Conservation (phyloP, 1,140 invertebrate species). For the Papilio glaucus region DNA sequence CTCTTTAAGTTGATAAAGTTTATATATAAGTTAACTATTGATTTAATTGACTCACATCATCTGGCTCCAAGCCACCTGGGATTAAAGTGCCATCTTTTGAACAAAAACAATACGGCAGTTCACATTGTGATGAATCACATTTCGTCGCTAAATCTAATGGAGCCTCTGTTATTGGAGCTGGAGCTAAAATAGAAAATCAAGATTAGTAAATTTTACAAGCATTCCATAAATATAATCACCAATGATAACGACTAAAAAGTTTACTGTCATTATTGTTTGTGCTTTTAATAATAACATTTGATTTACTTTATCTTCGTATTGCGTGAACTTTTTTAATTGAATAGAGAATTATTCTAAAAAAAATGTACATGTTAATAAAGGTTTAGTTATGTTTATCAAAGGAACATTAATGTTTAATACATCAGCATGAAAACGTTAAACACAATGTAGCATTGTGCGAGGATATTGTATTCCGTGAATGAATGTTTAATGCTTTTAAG, state of each 20-base stretch:
- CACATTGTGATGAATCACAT: constrained; percentile 90
- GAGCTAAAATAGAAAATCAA: constrained; percentile 83
- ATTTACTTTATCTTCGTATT: no score
- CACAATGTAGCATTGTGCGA: constrained; percentile 28
- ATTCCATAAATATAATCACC: no score
- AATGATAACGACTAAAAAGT: not conserved
- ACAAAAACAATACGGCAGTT: constrained; percentile 96
- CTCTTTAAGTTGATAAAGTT: not conserved
- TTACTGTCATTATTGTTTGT: no score
- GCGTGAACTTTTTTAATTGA: not conserved
- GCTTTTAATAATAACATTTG: no score
- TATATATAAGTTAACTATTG: not conserved
- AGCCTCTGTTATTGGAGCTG: constrained; percentile 90
- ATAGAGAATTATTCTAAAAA: not conserved
- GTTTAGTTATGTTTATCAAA: not conserved
- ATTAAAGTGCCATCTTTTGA: constrained; percentile 95
- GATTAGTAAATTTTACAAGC: not conserved
- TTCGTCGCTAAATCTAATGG: constrained; percentile 90
- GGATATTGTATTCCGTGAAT: constrained; percentile 35
- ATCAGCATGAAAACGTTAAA: constrained; percentile 29
- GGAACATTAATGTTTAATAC: not conserved
- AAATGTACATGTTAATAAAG: not conserved
- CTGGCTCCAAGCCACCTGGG: constrained; percentile 91
- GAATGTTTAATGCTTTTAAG: constrained; percentile 35
- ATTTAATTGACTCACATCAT: constrained; percentile 88